These are phyloP conservation scores for Thunnus thynnus DNA, from an alignment of 2,113 vertebrate species.

Conservation along the genomic window DNA sequence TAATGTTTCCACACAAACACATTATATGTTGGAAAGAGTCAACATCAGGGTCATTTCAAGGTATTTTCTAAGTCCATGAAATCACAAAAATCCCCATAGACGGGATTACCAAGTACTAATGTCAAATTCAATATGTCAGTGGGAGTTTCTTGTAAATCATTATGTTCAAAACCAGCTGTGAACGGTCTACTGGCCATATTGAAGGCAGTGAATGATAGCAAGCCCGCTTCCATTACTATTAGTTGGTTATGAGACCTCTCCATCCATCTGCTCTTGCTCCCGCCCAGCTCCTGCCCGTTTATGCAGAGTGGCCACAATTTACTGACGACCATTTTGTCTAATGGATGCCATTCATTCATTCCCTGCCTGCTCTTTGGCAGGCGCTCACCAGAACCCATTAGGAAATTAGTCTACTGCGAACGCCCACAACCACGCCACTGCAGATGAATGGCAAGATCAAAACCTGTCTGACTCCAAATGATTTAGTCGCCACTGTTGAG, in stretches of 20 bases:
- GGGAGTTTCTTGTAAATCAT: conserved; percentile 39
- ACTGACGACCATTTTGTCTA: conserved; percentile 71
- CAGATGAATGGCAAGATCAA: conserved; percentile 68
- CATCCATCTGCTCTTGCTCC: conserved; percentile 59
- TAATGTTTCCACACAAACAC: not conserved
- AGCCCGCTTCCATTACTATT: conserved; percentile 44
- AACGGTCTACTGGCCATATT: conserved; percentile 35
- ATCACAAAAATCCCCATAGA: not conserved
- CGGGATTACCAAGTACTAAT: not conserved
- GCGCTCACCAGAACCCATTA: conserved; percentile 72
- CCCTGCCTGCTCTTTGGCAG: conserved; percentile 70
- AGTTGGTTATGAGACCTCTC: conserved; percentile 41
- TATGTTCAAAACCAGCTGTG: conserved; percentile 46
- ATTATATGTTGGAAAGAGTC: not conserved
- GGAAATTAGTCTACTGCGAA: conserved; percentile 70
- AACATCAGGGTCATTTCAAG: not conserved
- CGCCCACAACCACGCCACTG: conserved; percentile 9
- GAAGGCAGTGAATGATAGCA: conserved; percentile 44
- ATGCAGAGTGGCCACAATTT: conserved; percentile 71
- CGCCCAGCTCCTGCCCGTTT: conserved; percentile 54
- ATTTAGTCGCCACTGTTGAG: conserved; percentile 42
- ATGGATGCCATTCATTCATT: conserved; percentile 75
- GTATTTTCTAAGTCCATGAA: not conserved
- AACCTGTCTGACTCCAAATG: conserved; percentile 44
- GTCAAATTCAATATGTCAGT: conserved; percentile 6